A percentile compares a stretch with the other conserved stretches of the same genome.
Conservation (phyloP, 2,113 vertebrate genomes). For the Indicator indicator region DNA sequence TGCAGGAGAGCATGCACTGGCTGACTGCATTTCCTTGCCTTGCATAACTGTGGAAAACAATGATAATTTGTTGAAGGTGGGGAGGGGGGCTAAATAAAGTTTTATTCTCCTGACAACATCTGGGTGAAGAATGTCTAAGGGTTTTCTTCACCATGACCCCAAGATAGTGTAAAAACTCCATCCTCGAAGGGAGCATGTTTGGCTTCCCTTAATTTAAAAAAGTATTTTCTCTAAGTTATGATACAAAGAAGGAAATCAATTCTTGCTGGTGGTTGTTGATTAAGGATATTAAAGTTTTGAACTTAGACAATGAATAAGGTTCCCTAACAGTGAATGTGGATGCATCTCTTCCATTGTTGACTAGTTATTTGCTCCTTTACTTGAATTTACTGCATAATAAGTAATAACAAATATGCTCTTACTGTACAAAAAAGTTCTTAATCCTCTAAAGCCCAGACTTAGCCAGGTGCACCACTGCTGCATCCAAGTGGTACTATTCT, state of each 20-base stretch:
- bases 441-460: background rate
- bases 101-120: background rate
- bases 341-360: background rate
- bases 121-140: background rate
- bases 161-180: background rate
- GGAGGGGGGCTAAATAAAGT: background rate
- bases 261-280: background rate
- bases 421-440: background rate
- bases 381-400: background rate
- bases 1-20: background rate
- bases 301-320: background rate
- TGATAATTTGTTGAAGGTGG: background rate
- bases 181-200: background rate
- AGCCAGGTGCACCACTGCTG: background rate
- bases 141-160: background rate
- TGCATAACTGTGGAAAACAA: background rate
- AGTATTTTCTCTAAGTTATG: fast-evolving
- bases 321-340: background rate
- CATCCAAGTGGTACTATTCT: background rate
- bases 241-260: background rate
- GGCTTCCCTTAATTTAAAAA: background rate
- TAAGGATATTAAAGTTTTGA: background rate
- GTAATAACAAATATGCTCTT: background rate
- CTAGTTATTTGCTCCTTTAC: background rate
- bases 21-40: background rate